Base-by-base conservation (phyloP, 37 sponge, comb jelly and placozoan species). In the Beroe ovata region DNA sequence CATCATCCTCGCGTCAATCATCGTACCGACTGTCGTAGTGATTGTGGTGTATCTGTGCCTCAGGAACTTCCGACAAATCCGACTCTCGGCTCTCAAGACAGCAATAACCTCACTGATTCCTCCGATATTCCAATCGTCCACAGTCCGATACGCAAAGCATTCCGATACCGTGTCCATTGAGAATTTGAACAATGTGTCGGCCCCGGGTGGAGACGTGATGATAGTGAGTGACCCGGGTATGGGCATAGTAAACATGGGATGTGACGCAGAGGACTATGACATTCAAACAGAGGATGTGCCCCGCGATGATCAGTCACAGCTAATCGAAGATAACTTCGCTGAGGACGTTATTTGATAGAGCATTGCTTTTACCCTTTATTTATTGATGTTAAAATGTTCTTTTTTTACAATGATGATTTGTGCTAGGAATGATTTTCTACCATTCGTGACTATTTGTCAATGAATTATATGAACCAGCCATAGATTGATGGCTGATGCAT, bases 251-350 rank as follows among this genome's bases (percentile, higher is more conserved):
- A 66, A 66, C 30, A 30, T 29, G 69, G 69, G 18, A 18, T 66
- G 69, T 33, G n/a, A n/a, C n/a, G n/a, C n/a, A n/a, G 69, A 66
- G 69, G 69, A 66, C 18, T 66, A 66, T 66, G 69, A 66, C 36
- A 34, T 66, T 8, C n/a, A n/a, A n/a, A n/a, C n/a, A n/a, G 69
- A 66, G 30, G 69, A 66, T 11, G 34, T 66, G 36, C 14, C 33
- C 36, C n/a, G n/a, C n/a, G 30, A 18, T 11, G 69, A 66, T 32
- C 69, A 66, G 36, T 66, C 35, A 6, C 69, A 66, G 1, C 35
- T 66, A 33, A 66, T 66, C 18, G 69, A 66, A 1, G 16, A 66
- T 6, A 61, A 61, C 28, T 61, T 61, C 6, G 69, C 29, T 4
- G 69, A 66, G 69, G 69, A 66, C 16, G 35, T 66, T 32, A 66